phyloP scores from a whole-genome alignment of 2,113 vertebrate species.

The Boulengeromyrus knoepffleri region DNA sequence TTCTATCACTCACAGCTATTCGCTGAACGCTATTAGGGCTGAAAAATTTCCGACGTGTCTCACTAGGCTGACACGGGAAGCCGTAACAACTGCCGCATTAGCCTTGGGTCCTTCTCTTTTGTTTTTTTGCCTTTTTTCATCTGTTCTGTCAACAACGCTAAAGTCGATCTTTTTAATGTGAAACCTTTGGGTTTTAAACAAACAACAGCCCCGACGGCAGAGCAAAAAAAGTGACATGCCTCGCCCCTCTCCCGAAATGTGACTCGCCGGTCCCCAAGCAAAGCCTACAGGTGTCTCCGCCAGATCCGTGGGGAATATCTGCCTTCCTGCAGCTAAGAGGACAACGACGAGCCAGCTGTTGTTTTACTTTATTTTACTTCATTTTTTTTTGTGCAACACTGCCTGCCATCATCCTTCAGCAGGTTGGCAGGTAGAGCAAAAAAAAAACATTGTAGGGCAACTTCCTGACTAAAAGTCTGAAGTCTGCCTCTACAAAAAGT shows the following conservation, averaged over 20 bases:
- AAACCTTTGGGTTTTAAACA: background rate
- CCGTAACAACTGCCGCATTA: background rate
- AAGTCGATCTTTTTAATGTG: conserved; percentile 1
- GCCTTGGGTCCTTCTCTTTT: background rate
- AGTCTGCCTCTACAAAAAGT: background rate
- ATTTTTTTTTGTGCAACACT: background rate
- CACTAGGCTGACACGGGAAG: background rate
- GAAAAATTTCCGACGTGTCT: background rate
- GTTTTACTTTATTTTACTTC: background rate
- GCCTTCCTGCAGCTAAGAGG: background rate
- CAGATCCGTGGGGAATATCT: conserved; percentile 1
- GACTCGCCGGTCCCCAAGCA: background rate
- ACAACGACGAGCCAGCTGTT: background rate
- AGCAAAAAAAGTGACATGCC: background rate
- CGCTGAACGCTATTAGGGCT: background rate
- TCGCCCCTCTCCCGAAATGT: background rate
- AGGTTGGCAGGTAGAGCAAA: conserved; percentile 5
- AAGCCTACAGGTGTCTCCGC: background rate
- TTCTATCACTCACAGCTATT: background rate
- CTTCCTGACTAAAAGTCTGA: background rate
- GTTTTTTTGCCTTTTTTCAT: background rate
- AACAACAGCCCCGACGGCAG: background rate
- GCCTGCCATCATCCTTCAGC: background rate
- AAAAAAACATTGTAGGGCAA: background rate
- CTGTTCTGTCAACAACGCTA: background rate